A percentile compares a stretch with the other conserved stretches of the same genome.
These are phyloP conservation scores for Teleiodes luculella DNA, from an alignment of 2,888 invertebrate species.

Conservation along the genomic window DNA sequence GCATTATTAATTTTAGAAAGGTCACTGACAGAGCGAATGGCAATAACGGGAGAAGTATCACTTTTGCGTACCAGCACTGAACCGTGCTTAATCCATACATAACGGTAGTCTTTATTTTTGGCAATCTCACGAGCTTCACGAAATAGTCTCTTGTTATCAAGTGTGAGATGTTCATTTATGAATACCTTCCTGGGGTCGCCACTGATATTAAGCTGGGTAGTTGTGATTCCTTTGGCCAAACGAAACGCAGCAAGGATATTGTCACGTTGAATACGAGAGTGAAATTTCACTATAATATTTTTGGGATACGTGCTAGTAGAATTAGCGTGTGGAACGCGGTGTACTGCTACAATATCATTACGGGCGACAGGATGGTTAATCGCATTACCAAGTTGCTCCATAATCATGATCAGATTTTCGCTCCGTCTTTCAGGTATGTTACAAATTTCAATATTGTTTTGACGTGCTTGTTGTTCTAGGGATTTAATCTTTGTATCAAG, in stretches of 20 bases:
- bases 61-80: too few species aligned
- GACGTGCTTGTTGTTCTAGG: slow-evolving; percentile 9
- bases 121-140: too few species aligned
- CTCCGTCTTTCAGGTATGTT: slow-evolving; percentile 12
- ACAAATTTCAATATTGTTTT: slow-evolving; percentile 4
- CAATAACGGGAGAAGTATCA: too few species aligned
- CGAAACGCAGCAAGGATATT: slow-evolving; percentile 15
- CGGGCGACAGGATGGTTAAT: background rate
- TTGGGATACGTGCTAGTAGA: background rate
- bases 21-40: too few species aligned
- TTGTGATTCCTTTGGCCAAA: too few species aligned
- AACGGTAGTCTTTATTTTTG: too few species aligned
- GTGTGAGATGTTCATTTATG: too few species aligned
- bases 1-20: too few species aligned
- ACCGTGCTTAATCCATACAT: too few species aligned
- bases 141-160: too few species aligned
- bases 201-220: too few species aligned
- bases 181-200: too few species aligned
- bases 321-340: background rate
- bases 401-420: slow-evolving; percentile 1
- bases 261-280: slow-evolving; percentile 6
- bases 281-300: slow-evolving; percentile 5
- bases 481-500: slow-evolving; percentile 3
- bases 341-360: background rate
- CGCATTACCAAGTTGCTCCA: background rate